Conservation (phyloP, 2,113 vertebrate genomes). For the Myotis davidii region DNA sequence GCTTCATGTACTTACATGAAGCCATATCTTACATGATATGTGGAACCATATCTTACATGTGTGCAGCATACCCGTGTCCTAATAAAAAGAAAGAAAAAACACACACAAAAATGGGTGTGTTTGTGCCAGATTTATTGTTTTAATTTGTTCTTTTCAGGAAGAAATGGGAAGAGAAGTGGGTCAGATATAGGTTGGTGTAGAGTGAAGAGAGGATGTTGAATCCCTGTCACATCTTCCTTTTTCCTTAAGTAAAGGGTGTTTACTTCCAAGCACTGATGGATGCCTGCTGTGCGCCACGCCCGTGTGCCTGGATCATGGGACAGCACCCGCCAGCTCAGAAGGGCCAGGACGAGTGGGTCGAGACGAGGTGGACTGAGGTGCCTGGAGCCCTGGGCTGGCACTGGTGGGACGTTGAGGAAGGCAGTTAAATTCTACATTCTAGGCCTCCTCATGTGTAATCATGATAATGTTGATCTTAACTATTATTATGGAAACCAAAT, state of each 20-base stretch:
- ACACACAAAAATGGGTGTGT: not conserved
- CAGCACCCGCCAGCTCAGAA: not conserved
- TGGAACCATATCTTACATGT: not conserved
- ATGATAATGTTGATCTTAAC: not conserved
- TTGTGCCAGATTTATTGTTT: not conserved
- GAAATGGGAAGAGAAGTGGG: not conserved
- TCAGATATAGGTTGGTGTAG: not conserved
- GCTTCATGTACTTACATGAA: not conserved
- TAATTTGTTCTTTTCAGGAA: not conserved
- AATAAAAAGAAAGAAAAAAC: not conserved
- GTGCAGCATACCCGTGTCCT: not conserved
- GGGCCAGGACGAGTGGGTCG: not conserved
- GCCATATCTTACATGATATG: not conserved
- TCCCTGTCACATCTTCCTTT: not conserved
- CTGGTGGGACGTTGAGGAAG: not conserved
- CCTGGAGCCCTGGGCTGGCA: not conserved
- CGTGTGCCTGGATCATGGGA: no score
- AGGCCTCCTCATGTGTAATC: not conserved
- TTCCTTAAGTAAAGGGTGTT: not conserved
- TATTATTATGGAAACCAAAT: not conserved
- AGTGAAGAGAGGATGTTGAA: not conserved
- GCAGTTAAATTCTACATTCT: not conserved
- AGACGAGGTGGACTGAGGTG: not conserved
- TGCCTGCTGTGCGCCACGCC: not conserved
- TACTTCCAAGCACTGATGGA: not conserved